These are phyloP conservation scores for Drosophila lacertosa DNA, from an alignment of 1,140 invertebrate genomes.

Conservation along the genomic window DNA sequence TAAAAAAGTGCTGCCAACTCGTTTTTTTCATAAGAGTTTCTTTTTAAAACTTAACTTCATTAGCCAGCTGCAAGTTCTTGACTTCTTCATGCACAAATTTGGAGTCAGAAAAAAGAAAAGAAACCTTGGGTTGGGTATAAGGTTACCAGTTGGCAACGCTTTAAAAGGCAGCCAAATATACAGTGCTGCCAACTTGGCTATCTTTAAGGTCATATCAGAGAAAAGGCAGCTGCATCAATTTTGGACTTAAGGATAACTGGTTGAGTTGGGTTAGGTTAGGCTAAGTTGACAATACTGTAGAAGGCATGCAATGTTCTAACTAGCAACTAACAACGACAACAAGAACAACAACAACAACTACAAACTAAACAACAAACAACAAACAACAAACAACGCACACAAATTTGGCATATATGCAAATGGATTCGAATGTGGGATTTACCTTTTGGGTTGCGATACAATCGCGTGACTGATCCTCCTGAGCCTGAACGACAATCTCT, in stretches of 20 bases:
- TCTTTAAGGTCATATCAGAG: conserved; percentile 3
- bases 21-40: too few species aligned
- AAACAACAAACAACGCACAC: conserved; percentile 37
- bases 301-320: conserved; percentile 46
- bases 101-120: too few species aligned
- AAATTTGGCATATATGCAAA: conserved; percentile 52
- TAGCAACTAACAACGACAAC: conserved; percentile 41
- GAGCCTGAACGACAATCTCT: conserved; percentile 44
- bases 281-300: conserved; percentile 71
- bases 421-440: conserved; percentile 24
- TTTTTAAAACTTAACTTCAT: too few species aligned
- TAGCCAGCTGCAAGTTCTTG: too few species aligned
- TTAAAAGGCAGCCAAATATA: background rate
- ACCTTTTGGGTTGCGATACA: conserved; percentile 82
- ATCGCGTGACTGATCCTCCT: conserved; percentile 76
- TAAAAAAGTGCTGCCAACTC: too few species aligned
- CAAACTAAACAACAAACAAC: conserved; percentile 43
- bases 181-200: conserved; percentile 50
- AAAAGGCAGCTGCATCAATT: conserved; percentile 3
- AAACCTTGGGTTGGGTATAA: too few species aligned
- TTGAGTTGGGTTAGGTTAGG: conserved; percentile 38
- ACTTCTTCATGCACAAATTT: too few species aligned
- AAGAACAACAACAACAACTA: conserved; percentile 47
- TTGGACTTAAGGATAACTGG: conserved; percentile 23
- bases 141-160: background rate